Evolutionary conservation across 1,140 invertebrate genomes (phyloP).

Genomic region (Cryptotermes secundus): DNA sequence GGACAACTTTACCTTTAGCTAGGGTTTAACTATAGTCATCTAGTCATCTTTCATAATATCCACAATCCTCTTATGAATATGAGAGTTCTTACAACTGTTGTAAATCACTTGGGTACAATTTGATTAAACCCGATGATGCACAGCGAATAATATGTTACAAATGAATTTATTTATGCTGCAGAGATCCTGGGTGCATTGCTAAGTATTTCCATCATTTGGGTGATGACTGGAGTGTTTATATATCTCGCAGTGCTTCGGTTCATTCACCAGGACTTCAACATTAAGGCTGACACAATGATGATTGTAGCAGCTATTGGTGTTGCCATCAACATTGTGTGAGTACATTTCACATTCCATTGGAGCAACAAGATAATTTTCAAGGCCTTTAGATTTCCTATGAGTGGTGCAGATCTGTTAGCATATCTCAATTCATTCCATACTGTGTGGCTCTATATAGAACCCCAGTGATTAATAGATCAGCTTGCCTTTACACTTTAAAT

Average conservation of each 20-base stretch:
- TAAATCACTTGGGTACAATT: neutral
- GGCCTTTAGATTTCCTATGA: too few species aligned
- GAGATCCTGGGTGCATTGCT: constrained; percentile 65
- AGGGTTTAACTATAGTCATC: too few species aligned
- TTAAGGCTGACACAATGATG: constrained; percentile 83
- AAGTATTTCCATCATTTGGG: constrained; percentile 73
- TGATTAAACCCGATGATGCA: neutral
- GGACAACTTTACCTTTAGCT: too few species aligned
- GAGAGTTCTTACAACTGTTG: neutral
- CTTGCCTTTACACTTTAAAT: too few species aligned
- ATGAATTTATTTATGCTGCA: constrained; percentile 40
- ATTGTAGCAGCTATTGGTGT: constrained; percentile 81
- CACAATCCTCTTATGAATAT: neutral
- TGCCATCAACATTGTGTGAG: constrained; percentile 80
- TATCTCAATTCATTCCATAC: too few species aligned
- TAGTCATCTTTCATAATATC: neutral
- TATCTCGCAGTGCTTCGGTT: constrained; percentile 76
- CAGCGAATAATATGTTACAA: too few species aligned
- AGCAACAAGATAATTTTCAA: too few species aligned
- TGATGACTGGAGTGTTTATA: constrained; percentile 82
- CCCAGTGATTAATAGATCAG: too few species aligned
- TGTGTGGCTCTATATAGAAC: too few species aligned
- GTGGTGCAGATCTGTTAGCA: too few species aligned
- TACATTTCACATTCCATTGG: constrained; percentile 36
- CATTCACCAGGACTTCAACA: constrained; percentile 69